These are phyloP conservation scores for Hystrix brachyura DNA, from an alignment of 2,113 vertebrate genomes.

Conservation along the genomic window DNA sequence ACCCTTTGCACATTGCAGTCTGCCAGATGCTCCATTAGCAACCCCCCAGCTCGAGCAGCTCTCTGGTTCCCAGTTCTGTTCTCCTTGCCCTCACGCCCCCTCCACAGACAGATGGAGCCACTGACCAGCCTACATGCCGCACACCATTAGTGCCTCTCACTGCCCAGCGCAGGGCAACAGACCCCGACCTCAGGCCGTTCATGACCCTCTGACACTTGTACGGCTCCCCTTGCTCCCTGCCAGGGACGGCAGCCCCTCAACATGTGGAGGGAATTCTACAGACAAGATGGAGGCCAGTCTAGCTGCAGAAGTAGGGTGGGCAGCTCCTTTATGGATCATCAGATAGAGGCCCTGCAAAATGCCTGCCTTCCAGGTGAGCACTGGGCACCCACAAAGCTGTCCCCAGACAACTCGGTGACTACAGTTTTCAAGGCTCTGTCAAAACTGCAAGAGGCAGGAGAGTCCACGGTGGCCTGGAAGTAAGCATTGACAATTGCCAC, in stretches of 20 bases:
- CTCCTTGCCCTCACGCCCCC: conserved; percentile 80
- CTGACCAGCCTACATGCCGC: conserved; percentile 86
- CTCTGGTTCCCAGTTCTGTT: conserved; percentile 78
- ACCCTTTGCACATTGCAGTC: conserved; percentile 31
- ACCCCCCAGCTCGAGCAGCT: conserved; percentile 84
- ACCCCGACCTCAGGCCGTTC: conserved; percentile 85
- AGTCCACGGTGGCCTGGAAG: neutral
- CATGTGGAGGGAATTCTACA: neutral
- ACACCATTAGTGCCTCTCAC: conserved; percentile 89
- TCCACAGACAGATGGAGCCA: conserved; percentile 86
- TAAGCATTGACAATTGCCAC: neutral
- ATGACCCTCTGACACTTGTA: conserved; percentile 90
- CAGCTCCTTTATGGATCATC: conserved; percentile 82
- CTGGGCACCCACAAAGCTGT: neutral
- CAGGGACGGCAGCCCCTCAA: conserved; percentile 83
- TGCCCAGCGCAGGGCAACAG: conserved; percentile 88
- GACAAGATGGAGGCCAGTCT: neutral
- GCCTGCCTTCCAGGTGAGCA: neutral
- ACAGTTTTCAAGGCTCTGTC: neutral
- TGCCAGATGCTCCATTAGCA: conserved; percentile 83
- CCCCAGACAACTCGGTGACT: neutral
- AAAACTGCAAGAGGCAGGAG: neutral
- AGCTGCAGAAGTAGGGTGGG: neutral
- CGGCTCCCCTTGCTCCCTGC: conserved; percentile 84
- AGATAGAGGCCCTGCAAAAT: conserved; percentile 69